Conservation (phyloP, 2,888 invertebrate genomes). For the Chesias legatella region DNA sequence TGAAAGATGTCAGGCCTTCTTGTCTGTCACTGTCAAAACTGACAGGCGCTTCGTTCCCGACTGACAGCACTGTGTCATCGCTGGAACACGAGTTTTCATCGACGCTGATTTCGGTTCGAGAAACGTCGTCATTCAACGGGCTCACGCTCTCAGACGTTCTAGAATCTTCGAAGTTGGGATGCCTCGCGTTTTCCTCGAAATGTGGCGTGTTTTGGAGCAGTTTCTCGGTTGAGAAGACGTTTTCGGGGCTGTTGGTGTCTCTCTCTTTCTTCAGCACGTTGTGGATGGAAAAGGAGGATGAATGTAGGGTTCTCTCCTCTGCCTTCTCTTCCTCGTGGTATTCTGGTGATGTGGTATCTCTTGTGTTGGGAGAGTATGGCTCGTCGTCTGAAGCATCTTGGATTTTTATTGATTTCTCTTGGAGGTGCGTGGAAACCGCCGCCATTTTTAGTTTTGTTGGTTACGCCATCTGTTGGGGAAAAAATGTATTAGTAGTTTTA, state of each 20-base stretch:
- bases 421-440: constrained; percentile 69
- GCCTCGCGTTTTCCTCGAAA: constrained; percentile 40
- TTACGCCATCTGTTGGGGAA: constrained; percentile 67
- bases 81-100: constrained; percentile 85
- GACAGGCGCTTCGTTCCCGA: constrained; percentile 87
- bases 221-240: constrained; percentile 75
- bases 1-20: constrained; percentile 77
- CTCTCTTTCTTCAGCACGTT: constrained; percentile 74
- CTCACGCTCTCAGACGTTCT: constrained; percentile 56
- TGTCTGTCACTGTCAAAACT: constrained; percentile 49
- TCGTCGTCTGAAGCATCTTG: constrained; percentile 74
- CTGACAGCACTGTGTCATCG: constrained; percentile 90
- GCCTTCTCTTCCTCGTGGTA: constrained; percentile 64
- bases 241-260: constrained; percentile 68
- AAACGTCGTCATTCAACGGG: constrained; percentile 60
- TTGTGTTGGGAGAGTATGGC: constrained; percentile 64
- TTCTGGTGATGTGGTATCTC: constrained; percentile 65
- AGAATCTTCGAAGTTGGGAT: constrained; percentile 20
- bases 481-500: no score
- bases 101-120: constrained; percentile 68
- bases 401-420: constrained; percentile 63
- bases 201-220: constrained; percentile 68
- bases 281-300: constrained; percentile 73
- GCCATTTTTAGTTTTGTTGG: constrained; percentile 54
- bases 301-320: constrained; percentile 53